Evolutionary conservation across 2,888 invertebrate genomes (phyloP).

Genomic region (Catocala sponsa): DNA sequence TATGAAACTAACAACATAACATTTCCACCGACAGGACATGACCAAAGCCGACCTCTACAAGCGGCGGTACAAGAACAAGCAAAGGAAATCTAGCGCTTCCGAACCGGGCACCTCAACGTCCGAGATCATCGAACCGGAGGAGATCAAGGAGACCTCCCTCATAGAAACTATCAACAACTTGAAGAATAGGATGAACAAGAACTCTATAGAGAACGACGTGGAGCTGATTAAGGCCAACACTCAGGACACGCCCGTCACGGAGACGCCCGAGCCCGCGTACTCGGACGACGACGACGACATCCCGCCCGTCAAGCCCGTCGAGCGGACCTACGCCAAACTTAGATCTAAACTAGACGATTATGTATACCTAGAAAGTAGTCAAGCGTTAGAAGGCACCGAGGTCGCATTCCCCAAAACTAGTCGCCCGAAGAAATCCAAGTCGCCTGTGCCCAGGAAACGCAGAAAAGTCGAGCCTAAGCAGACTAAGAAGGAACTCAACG

Average conservation of each 20-base stretch:
- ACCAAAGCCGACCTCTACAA: conserved; percentile 84
- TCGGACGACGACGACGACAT: conserved; percentile 69
- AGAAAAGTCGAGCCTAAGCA: conserved; percentile 71
- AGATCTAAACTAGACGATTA: conserved; percentile 80
- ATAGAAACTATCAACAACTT: conserved; percentile 72
- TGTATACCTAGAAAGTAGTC: conserved; percentile 78
- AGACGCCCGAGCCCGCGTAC: conserved; percentile 61
- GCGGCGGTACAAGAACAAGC: conserved; percentile 79
- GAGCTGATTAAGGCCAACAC: conserved; percentile 79
- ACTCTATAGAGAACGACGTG: conserved; percentile 80
- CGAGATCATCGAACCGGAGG: conserved; percentile 51
- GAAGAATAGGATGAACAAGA: conserved; percentile 72
- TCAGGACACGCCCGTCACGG: conserved; percentile 69
- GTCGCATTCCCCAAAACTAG: conserved; percentile 73
- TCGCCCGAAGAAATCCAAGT: conserved; percentile 64
- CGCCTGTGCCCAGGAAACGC: conserved; percentile 76
- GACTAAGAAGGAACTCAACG: conserved; percentile 55
- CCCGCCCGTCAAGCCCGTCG: conserved; percentile 77
- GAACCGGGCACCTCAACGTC: conserved; percentile 64
- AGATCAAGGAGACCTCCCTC: conserved; percentile 61
- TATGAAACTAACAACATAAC: background rate
- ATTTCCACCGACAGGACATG: conserved; percentile 72
- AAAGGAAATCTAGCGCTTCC: conserved; percentile 65
- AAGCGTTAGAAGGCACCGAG: conserved; percentile 74
- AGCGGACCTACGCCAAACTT: conserved; percentile 79